Base-by-base conservation (phyloP, 2,888 invertebrate genomes). In the Eristalis arbustorum region DNA sequence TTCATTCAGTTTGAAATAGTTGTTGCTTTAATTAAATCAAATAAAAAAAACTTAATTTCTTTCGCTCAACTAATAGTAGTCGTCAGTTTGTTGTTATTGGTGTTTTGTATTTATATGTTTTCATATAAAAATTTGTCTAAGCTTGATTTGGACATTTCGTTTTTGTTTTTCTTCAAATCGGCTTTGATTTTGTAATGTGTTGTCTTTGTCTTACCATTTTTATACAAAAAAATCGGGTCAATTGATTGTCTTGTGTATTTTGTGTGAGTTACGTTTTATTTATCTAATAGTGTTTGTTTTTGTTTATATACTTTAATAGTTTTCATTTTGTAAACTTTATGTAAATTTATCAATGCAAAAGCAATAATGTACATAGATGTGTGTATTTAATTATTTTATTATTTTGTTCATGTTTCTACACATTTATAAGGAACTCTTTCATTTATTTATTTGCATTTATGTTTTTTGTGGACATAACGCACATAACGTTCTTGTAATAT, bases 221-320 rank as follows among this genome's bases (percentile, higher is more conserved):
- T 37, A 49, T 79, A n/a, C 11, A 14, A 57, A 66, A 87, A 82
- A 79, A 75, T 72, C 75, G 83, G 87, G 67, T 87, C 77, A 78
- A 82, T 87, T 87, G 87, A 87, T 87, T 87, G 87, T 87, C 87
- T 87, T 87, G 87, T 87, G 87, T 87, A 79, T 87, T n/a, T 87
- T 87, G 78, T 87, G 87, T 87, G 75, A 83, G 74, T 79, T 87
- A 78, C 62, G 72, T 87, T 66, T 75, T 75, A 66, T 71, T 77
- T 75, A 68, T 37, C 79, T 81, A 68, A 73, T 78, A 68, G 81
- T 82, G 81, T 81, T 76, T 64, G 56, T 68, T 31, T 61, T 49
- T 68, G 23, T 76, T 64, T 49, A 64, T 74, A 64, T 28, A 6
- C 42, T 57, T 56, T 68, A 49, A 18, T 49, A 49, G 49, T 66